A percentile compares a stretch with the other conserved stretches of the same genome.
Conservation (phyloP, 2,888 invertebrate genomes). For the Mesorhabditis spiculigera region DNA sequence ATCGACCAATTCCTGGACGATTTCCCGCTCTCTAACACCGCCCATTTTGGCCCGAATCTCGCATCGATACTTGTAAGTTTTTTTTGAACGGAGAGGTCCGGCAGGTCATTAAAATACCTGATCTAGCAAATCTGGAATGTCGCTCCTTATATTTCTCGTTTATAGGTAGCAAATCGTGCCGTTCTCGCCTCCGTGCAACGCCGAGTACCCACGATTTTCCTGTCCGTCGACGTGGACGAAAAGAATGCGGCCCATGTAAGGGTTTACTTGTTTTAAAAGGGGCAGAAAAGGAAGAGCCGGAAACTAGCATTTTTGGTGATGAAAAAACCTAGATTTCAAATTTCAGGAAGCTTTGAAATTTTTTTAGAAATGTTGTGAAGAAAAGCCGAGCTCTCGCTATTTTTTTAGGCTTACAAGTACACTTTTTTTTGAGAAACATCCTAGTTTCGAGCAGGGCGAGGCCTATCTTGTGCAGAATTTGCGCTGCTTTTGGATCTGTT, state of each 20-base stretch:
- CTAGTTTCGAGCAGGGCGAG: too few species aligned
- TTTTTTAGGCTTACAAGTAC: too few species aligned
- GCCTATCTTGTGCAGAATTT: too few species aligned
- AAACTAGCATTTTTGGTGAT: neutral
- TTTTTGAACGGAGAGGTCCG: neutral
- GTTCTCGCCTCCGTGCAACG: constrained; percentile 41
- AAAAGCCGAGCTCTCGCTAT: too few species aligned
- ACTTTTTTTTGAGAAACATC: too few species aligned
- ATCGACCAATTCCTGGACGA: constrained; percentile 47
- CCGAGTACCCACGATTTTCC: constrained; percentile 40
- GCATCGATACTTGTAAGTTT: constrained; percentile 26
- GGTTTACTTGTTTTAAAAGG: neutral
- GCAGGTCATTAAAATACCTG: too few species aligned
- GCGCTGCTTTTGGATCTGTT: too few species aligned
- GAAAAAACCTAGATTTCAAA: too few species aligned
- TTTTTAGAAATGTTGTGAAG: neutral
- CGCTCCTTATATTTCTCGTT: neutral
- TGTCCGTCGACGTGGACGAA: constrained; percentile 39
- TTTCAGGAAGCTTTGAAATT: too few species aligned
- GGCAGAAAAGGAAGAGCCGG: too few species aligned
- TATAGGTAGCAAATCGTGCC: constrained; percentile 11
- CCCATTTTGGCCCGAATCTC: constrained; percentile 49
- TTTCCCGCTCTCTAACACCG: constrained; percentile 43
- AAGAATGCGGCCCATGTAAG: constrained; percentile 27
- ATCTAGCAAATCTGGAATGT: neutral